phyloP scores from a whole-genome alignment of 2,113 vertebrate genomes.

The Oncorhynchus nerka region DNA sequence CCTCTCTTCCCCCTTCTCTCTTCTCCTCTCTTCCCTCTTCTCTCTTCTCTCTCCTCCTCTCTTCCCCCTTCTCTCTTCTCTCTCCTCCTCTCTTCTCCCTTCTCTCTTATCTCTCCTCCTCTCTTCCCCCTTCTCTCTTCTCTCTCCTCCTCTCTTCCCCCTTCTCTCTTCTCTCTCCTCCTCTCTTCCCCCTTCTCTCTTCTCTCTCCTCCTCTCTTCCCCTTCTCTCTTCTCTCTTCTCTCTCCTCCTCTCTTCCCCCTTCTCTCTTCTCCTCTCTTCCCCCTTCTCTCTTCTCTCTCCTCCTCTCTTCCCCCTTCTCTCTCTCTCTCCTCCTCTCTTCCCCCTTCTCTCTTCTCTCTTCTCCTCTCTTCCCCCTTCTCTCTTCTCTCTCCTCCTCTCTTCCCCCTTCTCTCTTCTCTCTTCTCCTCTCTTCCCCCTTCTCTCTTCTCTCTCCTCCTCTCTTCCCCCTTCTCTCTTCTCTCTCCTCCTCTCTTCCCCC shows the following conservation, averaged over 20 bases:
- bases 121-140: conserved; percentile 14
- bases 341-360: conserved; percentile 44
- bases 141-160: conserved; percentile 27
- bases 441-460: conserved; percentile 36
- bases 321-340: conserved; percentile 37
- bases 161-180: conserved; percentile 44
- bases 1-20: conserved; percentile 32
- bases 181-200: conserved; percentile 14
- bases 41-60: conserved; percentile 40
- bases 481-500: conserved; percentile 32
- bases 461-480: conserved; percentile 33
- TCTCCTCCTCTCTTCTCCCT: conserved; percentile 33
- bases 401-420: conserved; percentile 50
- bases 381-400: conserved; percentile 22
- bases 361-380: conserved; percentile 17
- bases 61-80: conserved; percentile 12
- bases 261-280: too few species aligned
- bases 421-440: conserved; percentile 29
- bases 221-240: conserved; percentile 52
- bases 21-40: too few species aligned
- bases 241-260: conserved; percentile 27
- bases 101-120: conserved; percentile 41
- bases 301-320: conserved; percentile 34
- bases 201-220: conserved; percentile 28
- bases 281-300: conserved; percentile 48